These are phyloP conservation scores for Eudasyphora cyanicolor DNA, from an alignment of 2,888 invertebrate genomes.

Conservation along the genomic window DNA sequence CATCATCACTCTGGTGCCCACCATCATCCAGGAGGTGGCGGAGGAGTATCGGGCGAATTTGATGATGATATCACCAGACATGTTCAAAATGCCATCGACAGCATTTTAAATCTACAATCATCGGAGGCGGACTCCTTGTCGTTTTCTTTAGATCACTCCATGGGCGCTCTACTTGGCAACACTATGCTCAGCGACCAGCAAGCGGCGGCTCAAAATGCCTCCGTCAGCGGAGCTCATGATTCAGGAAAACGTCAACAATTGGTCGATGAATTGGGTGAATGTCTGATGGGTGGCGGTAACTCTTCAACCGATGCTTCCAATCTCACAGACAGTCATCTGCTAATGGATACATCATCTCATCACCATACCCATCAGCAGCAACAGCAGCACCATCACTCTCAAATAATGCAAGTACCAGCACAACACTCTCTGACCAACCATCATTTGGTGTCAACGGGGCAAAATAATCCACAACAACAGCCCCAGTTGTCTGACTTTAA, in stretches of 20 bases:
- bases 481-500: conserved; percentile 78
- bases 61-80: conserved; percentile 87
- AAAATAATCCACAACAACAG: conserved; percentile 62
- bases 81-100: conserved; percentile 90
- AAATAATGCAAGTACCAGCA: conserved; percentile 39
- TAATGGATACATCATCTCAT: conserved; percentile 67
- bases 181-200: conserved; percentile 77
- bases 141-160: conserved; percentile 77
- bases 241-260: conserved; percentile 68
- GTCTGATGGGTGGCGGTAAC: conserved; percentile 75
- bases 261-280: conserved; percentile 78
- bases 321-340: conserved; percentile 44
- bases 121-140: conserved; percentile 80
- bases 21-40: conserved; percentile 63
- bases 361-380: conserved; percentile 62
- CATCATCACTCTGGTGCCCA: conserved; percentile 69
- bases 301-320: conserved; percentile 59
- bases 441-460: conserved; percentile 52
- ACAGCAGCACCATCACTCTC: conserved; percentile 38
- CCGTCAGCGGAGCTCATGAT: conserved; percentile 72
- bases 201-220: conserved; percentile 63
- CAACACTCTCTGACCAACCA: conserved; percentile 43
- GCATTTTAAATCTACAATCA: conserved; percentile 86
- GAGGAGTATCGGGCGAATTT: conserved; percentile 75
- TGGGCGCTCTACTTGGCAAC: conserved; percentile 79